Conservation (phyloP, 2,888 invertebrate species). For the Kuschelorhynchus macadamiae region DNA sequence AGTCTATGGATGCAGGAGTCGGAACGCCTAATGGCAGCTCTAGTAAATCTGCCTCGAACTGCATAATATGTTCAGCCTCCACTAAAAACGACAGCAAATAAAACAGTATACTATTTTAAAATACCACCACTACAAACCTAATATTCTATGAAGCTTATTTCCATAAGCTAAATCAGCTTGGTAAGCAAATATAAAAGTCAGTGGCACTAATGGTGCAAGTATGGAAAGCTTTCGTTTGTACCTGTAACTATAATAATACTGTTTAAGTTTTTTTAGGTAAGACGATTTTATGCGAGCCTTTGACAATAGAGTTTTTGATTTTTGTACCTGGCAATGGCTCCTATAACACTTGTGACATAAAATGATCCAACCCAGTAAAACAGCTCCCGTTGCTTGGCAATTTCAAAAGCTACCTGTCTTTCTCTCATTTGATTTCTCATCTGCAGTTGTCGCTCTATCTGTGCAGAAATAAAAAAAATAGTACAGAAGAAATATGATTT, state of each 20-base stretch:
- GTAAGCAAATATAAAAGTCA: conserved; percentile 80
- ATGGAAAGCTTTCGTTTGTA: conserved; percentile 71
- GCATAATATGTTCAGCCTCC: conserved; percentile 86
- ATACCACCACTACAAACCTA: conserved; percentile 3
- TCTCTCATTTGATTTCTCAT: conserved; percentile 86
- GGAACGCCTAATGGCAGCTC: conserved; percentile 82
- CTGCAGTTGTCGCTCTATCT: conserved; percentile 86
- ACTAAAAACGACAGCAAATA: conserved; percentile 67
- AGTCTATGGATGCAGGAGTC: conserved; percentile 72
- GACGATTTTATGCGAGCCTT: no score
- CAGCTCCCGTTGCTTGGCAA: conserved; percentile 80
- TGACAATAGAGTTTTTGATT: no score
- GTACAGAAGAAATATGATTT: not conserved
- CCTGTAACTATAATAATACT: conserved; percentile 54
- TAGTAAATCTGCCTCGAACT: conserved; percentile 79
- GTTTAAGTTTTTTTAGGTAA: no score
- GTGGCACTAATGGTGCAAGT: conserved; percentile 78
- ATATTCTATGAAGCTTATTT: conserved; percentile 77
- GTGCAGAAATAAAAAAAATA: conserved; percentile 30
- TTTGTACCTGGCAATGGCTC: conserved; percentile 70
- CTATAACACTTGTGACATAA: conserved; percentile 73
- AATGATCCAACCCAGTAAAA: conserved; percentile 82
- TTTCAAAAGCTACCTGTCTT: conserved; percentile 78
- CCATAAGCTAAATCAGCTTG: conserved; percentile 85
- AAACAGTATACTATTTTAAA: conserved; percentile 8